Conservation (phyloP, 2,113 vertebrate genomes). For the Strix uralensis region DNA sequence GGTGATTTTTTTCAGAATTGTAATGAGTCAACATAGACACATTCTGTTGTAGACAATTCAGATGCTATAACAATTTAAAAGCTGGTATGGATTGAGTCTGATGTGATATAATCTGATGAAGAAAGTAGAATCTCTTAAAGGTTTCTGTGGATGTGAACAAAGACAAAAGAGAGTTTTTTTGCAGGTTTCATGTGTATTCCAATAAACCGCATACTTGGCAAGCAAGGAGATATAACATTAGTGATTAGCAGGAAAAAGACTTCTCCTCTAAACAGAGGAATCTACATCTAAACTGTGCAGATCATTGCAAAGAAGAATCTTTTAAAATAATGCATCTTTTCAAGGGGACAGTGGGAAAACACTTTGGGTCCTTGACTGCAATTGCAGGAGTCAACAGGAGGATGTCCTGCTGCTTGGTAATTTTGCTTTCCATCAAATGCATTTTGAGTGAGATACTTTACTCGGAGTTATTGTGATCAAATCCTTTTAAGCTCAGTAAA, state of each 20-base stretch:
- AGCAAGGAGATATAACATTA: background rate
- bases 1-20: background rate
- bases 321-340: background rate
- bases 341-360: background rate
- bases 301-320: background rate
- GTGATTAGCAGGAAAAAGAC: background rate
- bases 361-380: background rate
- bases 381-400: background rate
- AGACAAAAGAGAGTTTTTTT: background rate
- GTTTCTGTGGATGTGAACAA: background rate
- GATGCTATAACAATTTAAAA: background rate
- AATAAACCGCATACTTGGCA: background rate
- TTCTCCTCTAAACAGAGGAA: background rate
- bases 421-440: background rate
- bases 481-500: background rate
- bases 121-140: background rate
- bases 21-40: background rate
- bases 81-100: background rate
- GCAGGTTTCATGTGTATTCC: background rate
- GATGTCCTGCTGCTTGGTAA: background rate
- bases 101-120: background rate
- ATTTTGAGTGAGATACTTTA: background rate
- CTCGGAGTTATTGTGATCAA: background rate
- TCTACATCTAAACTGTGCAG: background rate
- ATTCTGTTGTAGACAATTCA: constrained; percentile 8